Percentiles rank a stretch among this genome's conserved stretches.
These are phyloP conservation scores for Tetramorium bicarinatum DNA, from an alignment of 2,888 invertebrate genomes.

Conservation along the genomic window DNA sequence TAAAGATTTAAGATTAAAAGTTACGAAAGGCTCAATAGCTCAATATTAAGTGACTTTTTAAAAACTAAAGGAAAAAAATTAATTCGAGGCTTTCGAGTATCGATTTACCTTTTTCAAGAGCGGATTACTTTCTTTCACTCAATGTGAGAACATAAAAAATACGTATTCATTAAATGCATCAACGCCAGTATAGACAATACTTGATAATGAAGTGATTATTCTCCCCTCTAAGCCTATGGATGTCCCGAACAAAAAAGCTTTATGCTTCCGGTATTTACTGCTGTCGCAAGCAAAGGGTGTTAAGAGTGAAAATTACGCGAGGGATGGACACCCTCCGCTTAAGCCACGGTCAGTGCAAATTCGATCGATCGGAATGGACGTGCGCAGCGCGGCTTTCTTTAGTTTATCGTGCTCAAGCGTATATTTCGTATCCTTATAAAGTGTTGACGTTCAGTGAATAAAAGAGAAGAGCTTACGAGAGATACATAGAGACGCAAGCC, in stretches of 20 bases:
- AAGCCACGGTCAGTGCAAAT: conserved; percentile 43
- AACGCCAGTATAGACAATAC: not conserved
- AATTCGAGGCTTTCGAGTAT: too few relatives aligned
- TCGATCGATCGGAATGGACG: conserved; percentile 48
- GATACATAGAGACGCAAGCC: not conserved
- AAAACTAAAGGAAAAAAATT: too few relatives aligned
- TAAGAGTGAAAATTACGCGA: conserved; percentile 58
- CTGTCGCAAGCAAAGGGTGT: conserved; percentile 12
- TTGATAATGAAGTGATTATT: conserved; percentile 37
- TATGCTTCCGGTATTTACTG: conserved; percentile 52
- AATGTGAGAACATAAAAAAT: not conserved
- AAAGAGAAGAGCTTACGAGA: conserved; percentile 3
- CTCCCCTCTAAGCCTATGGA: not conserved
- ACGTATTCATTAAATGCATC: conserved; percentile 11
- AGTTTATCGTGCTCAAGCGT: conserved; percentile 44
- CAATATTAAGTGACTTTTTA: too few relatives aligned
- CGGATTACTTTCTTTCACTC: too few relatives aligned
- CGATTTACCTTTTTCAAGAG: too few relatives aligned
- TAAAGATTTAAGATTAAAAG: too few relatives aligned
- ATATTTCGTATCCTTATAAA: conserved; percentile 32
- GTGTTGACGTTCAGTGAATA: conserved; percentile 25
- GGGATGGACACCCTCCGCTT: conserved; percentile 35
- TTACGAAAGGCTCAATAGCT: too few relatives aligned
- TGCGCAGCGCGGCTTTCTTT: conserved; percentile 24
- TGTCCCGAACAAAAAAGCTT: conserved; percentile 37